Evolutionary conservation across 2,888 invertebrate species (phyloP).

Genomic region (Aporophyla lueneburgensis): DNA sequence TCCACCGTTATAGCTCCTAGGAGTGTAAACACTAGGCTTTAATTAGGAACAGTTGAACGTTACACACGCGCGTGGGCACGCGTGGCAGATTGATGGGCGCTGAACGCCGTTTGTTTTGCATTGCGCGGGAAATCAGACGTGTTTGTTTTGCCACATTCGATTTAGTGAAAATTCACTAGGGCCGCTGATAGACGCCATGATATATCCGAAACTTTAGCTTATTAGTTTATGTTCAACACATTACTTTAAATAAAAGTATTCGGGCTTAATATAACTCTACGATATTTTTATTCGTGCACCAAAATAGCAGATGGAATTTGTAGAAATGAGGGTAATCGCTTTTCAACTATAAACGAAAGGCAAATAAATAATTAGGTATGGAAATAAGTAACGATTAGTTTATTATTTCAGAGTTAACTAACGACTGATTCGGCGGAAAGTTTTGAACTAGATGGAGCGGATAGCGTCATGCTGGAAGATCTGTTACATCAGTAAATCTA

Average conservation of each 20-base stretch:
- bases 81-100: constrained; percentile 81
- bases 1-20: constrained; percentile 81
- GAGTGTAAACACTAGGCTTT: constrained; percentile 86
- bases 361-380: constrained; percentile 53
- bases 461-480: constrained; percentile 32
- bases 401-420: constrained; percentile 45
- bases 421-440: constrained; percentile 47
- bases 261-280: constrained; percentile 61
- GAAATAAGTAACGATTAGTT: constrained; percentile 44
- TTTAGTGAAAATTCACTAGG: constrained; percentile 87
- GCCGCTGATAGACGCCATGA: constrained; percentile 81
- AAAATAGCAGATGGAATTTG: constrained; percentile 49
- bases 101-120: constrained; percentile 69
- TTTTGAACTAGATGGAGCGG: constrained; percentile 41
- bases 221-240: constrained; percentile 63
- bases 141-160: constrained; percentile 84
- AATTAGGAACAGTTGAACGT: constrained; percentile 82
- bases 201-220: constrained; percentile 73
- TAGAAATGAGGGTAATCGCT: constrained; percentile 58
- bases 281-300: constrained; percentile 63
- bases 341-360: constrained; percentile 38
- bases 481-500: constrained; percentile 57
- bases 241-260: constrained; percentile 62
- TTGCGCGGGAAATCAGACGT: constrained; percentile 72
- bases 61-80: constrained; percentile 82